Evolutionary conservation across 2,888 invertebrate species (phyloP).

Genomic region (Patella ulyssiponensis): DNA sequence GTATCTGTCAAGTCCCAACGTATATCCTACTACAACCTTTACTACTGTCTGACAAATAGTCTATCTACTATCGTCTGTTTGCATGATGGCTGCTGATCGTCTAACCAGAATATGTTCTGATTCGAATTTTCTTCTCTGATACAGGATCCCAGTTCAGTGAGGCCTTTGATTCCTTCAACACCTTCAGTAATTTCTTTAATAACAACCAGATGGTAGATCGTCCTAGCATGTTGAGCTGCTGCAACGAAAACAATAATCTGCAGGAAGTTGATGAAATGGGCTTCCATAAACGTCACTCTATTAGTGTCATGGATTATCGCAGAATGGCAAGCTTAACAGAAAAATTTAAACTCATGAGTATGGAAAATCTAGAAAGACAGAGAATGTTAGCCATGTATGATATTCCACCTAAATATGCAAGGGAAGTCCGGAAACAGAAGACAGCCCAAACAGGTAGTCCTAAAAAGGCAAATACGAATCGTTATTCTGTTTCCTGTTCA

Average conservation of each 20-base stretch:
- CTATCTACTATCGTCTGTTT: no score
- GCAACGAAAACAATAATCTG: conserved; percentile 19
- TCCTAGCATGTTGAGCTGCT: conserved; percentile 30
- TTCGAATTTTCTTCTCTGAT: conserved; percentile 17
- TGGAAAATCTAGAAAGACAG: conserved; percentile 57
- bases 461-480: neutral
- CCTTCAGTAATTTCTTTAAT: conserved; percentile 16
- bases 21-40: no score
- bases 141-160: conserved; percentile 49
- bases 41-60: no score
- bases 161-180: conserved; percentile 44
- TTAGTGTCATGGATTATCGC: conserved; percentile 61
- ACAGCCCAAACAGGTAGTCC: neutral
- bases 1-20: no score
- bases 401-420: conserved; percentile 54
- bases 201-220: conserved; percentile 2
- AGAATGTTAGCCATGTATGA: conserved; percentile 61
- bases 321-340: conserved; percentile 49
- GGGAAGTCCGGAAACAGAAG: conserved; percentile 45
- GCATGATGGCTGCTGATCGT: no score
- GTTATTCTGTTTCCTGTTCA: neutral
- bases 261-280: conserved; percentile 47
- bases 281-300: conserved; percentile 62
- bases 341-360: conserved; percentile 54
- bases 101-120: no score